Evolutionary conservation across 2,113 vertebrate species (phyloP).

Genomic region (Centropus unirufus): DNA sequence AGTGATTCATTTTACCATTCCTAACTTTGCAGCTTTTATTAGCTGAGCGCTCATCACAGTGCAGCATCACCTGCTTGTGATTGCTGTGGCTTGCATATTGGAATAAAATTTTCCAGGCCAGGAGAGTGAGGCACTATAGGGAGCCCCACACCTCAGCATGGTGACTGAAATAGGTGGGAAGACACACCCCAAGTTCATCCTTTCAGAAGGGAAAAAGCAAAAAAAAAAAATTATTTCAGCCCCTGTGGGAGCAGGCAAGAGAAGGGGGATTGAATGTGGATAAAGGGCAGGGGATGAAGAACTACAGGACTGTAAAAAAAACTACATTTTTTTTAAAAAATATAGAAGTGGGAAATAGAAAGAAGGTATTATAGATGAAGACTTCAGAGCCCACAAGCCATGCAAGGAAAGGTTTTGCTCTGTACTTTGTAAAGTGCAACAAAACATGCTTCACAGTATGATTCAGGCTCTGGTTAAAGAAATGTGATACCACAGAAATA

Average conservation of each 20-base stretch:
- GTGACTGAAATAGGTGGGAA: neutral
- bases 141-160: neutral
- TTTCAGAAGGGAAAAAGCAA: neutral
- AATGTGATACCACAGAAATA: neutral
- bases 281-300: neutral
- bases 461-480: neutral
- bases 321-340: neutral
- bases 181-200: accelerated
- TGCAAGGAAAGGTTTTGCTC: neutral
- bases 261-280: neutral
- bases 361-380: neutral
- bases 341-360: neutral
- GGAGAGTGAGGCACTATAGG: neutral
- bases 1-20: neutral
- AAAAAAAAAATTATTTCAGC: neutral
- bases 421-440: neutral
- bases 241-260: neutral
- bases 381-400: neutral
- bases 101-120: neutral
- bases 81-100: neutral
- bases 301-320: neutral
- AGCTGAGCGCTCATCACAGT: neutral
- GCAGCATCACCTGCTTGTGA: neutral
- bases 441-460: neutral
- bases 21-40: neutral